Conservation (phyloP, 2,888 invertebrate genomes). For the Phyllotreta striolata region DNA sequence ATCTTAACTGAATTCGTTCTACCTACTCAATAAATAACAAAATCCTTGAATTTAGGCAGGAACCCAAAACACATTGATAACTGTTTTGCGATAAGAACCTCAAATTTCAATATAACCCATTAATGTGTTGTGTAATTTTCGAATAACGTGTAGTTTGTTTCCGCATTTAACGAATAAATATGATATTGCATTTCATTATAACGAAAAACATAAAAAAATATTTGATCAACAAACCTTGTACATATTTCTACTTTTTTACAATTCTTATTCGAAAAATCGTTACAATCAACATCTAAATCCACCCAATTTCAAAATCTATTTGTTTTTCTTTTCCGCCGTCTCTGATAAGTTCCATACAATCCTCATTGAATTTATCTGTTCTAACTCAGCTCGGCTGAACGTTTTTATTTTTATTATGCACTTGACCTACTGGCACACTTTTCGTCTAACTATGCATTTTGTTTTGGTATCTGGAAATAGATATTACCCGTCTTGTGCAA, state of each 20-base stretch:
- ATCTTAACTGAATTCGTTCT: too few species aligned
- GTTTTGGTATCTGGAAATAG: constrained; percentile 38
- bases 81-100: constrained; percentile 23
- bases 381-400: constrained; percentile 9
- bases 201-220: too few species aligned
- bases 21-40: constrained; percentile 3
- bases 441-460: constrained; percentile 39
- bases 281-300: too few species aligned
- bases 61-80: constrained; percentile 25
- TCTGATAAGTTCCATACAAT: constrained; percentile 7
- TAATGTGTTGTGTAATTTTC: too few species aligned
- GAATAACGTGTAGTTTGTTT: too few species aligned
- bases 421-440: constrained; percentile 41
- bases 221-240: too few species aligned
- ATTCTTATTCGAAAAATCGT: too few species aligned
- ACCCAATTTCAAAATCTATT: too few species aligned
- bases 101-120: too few species aligned
- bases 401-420: constrained; percentile 40
- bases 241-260: too few species aligned
- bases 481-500: constrained; percentile 39
- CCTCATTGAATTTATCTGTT: constrained; percentile 1
- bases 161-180: too few species aligned
- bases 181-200: too few species aligned
- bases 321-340: neutral
- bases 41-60: constrained; percentile 28